Percentiles rank a stretch among this genome's conserved stretches.
phyloP scores from a whole-genome alignment of 2,113 vertebrate species.

The Noturus placidus region DNA sequence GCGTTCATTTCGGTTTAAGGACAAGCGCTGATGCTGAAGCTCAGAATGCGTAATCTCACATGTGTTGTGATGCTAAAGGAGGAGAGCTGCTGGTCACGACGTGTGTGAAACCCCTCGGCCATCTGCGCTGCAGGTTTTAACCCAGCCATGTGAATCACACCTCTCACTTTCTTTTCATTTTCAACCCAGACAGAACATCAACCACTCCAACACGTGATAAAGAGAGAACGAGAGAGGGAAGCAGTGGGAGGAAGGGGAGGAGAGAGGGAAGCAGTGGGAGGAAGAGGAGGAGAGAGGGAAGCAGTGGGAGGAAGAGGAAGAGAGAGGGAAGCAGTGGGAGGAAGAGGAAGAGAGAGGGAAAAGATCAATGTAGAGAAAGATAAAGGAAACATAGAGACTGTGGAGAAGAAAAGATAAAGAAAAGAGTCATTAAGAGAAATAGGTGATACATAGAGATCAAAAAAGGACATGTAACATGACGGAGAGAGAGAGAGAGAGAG shows the following conservation, averaged over 20 bases:
- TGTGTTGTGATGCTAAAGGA: no score
- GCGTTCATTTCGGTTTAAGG: no score
- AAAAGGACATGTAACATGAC: neutral
- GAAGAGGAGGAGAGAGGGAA: neutral
- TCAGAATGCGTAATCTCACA: no score
- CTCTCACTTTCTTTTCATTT: neutral
- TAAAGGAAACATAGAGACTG: no score
- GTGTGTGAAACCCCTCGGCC: no score
- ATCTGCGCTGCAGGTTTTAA: neutral
- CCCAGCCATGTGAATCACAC: neutral
- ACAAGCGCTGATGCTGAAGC: no score
- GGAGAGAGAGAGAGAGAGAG: neutral
- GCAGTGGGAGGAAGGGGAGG: neutral
- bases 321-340: neutral
- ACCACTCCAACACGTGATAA: no score
- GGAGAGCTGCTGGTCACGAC: no score
- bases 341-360: neutral
- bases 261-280: no score
- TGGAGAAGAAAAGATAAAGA: no score
- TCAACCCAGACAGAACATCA: neutral
- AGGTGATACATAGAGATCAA: no score
- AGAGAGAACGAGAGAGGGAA: neutral
- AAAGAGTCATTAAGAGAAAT: neutral
- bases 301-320: neutral
- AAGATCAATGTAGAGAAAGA: no score